These are phyloP conservation scores for Trichopria drosophilae DNA, from an alignment of 2,888 invertebrate genomes.

Conservation along the genomic window DNA sequence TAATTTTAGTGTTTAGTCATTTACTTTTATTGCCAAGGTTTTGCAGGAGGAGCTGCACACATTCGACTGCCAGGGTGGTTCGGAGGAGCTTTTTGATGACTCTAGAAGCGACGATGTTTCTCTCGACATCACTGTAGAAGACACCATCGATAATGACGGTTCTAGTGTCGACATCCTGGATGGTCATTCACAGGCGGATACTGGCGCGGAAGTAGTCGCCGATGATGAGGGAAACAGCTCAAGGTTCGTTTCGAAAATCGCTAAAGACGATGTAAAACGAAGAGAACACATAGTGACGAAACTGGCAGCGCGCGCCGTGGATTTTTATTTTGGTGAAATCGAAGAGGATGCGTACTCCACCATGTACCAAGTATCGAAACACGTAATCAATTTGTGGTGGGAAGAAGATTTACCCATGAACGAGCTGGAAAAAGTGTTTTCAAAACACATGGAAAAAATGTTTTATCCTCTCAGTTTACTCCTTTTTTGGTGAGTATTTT, in stretches of 20 bases:
- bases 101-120: constrained; percentile 45
- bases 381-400: constrained; percentile 58
- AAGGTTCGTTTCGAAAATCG: constrained; percentile 16
- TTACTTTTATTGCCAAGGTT: no score
- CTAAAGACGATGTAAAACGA: constrained; percentile 27
- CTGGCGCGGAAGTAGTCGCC: constrained; percentile 17
- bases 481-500: constrained; percentile 49
- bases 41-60: constrained; percentile 55
- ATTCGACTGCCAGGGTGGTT: constrained; percentile 58
- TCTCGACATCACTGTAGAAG: constrained; percentile 39
- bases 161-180: constrained; percentile 9
- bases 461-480: constrained; percentile 54
- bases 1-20: no score
- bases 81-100: constrained; percentile 53
- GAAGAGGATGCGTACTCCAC: constrained; percentile 46
- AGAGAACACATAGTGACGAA: constrained; percentile 21
- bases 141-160: constrained; percentile 39
- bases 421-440: constrained; percentile 63
- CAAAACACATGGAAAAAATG: constrained; percentile 62
- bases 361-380: constrained; percentile 51
- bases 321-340: constrained; percentile 53
- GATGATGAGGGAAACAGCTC: constrained; percentile 10
- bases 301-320: constrained; percentile 47
- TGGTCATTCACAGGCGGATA: no score
- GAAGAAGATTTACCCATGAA: constrained; percentile 58